These are phyloP conservation scores for Caenorhabditis zanzibari DNA, from an alignment of 2,888 invertebrate genomes.

Conservation along the genomic window DNA sequence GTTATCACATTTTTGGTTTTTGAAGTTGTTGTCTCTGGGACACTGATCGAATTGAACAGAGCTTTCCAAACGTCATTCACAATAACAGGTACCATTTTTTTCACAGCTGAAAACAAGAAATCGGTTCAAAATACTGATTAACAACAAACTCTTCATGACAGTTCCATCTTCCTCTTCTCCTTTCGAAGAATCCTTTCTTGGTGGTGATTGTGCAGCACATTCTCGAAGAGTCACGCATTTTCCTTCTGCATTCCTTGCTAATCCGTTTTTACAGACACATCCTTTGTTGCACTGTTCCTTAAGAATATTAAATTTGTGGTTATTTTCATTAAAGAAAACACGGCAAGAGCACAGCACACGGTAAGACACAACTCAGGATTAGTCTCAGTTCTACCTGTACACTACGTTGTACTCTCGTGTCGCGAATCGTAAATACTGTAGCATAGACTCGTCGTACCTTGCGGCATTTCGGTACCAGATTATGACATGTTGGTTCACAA, in stretches of 20 bases:
- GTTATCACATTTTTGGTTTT: slow-evolving; percentile 8
- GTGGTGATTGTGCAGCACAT: slow-evolving; percentile 53
- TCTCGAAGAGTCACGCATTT: slow-evolving; percentile 59
- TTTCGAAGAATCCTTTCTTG: slow-evolving; percentile 46
- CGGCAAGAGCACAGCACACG: slow-evolving; percentile 45
- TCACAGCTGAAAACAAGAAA: slow-evolving; percentile 65
- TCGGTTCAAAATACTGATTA: not conserved
- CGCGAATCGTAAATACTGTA: slow-evolving; percentile 62
- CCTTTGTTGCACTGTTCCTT: slow-evolving; percentile 67
- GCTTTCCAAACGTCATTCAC: slow-evolving; percentile 72
- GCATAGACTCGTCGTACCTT: slow-evolving; percentile 61
- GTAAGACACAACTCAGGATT: not conserved
- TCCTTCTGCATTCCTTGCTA: slow-evolving; percentile 52
- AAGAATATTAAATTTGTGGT: not conserved
- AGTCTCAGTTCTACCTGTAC: slow-evolving; percentile 53
- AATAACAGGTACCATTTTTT: slow-evolving; percentile 70
- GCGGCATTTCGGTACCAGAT: slow-evolving; percentile 67
- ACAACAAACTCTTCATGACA: slow-evolving; percentile 62
- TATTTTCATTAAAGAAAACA: slow-evolving; percentile 1
- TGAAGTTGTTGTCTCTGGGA: slow-evolving; percentile 19
- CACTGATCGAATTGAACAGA: slow-evolving; percentile 63
- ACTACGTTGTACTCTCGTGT: slow-evolving; percentile 66
- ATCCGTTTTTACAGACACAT: slow-evolving; percentile 63
- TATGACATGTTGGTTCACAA: slow-evolving; percentile 68
- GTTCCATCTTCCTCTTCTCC: slow-evolving; percentile 60